Evolutionary conservation across 2,888 invertebrate species (phyloP), one percentile per base, ranked within the genome.

Genomic region (Sminthurinus aureus): DNA sequence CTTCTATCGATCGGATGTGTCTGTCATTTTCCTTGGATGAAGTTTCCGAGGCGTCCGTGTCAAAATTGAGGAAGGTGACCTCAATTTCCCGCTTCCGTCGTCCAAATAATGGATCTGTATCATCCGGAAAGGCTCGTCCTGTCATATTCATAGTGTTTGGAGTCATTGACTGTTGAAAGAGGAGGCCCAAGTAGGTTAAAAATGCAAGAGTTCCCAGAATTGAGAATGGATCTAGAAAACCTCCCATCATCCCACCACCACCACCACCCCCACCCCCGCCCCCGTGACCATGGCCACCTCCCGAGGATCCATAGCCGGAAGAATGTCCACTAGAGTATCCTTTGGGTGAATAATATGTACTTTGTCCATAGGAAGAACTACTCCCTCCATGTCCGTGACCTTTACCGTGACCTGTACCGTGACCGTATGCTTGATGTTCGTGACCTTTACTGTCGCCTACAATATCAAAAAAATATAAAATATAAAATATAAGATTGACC

Each of bases 161-260:
- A 66, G 82, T 85, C 50, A 88, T 52, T 0, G 86, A 84, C 22
- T 87, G 88, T 82, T 88, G 88, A 12, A 88, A 84, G 67, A 88
- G 79, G 13, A 88, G 76, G 0, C 87, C 88, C 22, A 88, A 83
- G 73, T 84, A 87, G 81, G 87, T 86, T 6, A 88, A 80, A 67
- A 88, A 88, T 1, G 88, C 87, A n/a, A 88, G 77, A 0, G 87
- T 85, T n/a, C 88, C 88, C 6, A 88, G 82, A 82, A 88, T 88
- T 12, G 87, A 86, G 64, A 88, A 88, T 8, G 88, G 88, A 73
- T 88, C 88, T 15, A 86, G 74, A 20, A 84, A 81, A 9, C 86
- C 82, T 15, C 38, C 38, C 77, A 82, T 83, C 38, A n/a, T 69
- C 18, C 83, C 81, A 18, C 87, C 87, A 69, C 77, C 20, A 51